Conservation (phyloP, 2,113 vertebrate species). For the Corythaeola cristata region DNA sequence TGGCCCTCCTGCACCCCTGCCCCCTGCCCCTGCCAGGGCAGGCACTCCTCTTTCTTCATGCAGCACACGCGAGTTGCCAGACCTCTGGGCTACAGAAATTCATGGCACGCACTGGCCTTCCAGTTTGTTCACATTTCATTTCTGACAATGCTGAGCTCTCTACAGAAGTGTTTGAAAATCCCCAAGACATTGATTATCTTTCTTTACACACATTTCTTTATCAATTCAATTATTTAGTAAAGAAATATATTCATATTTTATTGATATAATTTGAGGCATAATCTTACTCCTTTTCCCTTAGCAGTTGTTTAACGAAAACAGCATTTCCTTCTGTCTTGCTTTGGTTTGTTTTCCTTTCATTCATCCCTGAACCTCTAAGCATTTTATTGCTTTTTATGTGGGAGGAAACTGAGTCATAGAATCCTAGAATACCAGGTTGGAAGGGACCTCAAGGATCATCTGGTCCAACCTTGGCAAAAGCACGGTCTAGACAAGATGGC, state of each 20-base stretch:
- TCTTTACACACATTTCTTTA: slow-evolving; percentile 19
- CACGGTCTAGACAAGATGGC: too few species aligned
- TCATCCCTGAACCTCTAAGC: background rate
- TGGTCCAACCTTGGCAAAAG: too few species aligned
- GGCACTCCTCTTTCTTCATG: background rate
- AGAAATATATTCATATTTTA: slow-evolving; percentile 32
- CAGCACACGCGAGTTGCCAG: background rate
- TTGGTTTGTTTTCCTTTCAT: slow-evolving; percentile 23
- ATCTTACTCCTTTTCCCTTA: background rate
- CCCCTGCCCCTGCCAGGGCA: background rate
- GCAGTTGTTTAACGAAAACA: slow-evolving; percentile 11
- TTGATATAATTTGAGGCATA: slow-evolving; percentile 31
- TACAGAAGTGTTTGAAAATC: background rate
- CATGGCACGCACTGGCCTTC: background rate
- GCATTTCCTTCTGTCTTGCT: background rate
- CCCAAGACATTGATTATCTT: slow-evolving; percentile 10
- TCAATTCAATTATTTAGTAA: slow-evolving; percentile 48
- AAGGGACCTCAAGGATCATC: too few species aligned
- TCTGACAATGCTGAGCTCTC: background rate
- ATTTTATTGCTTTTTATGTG: background rate
- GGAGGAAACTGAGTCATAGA: background rate
- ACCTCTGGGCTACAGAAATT: background rate
- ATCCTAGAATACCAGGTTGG: too few species aligned
- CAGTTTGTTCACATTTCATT: background rate
- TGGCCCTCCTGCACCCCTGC: fast-evolving